phyloP scores from a whole-genome alignment of 2,113 vertebrate genomes.

The Bolborhynchus lineola region DNA sequence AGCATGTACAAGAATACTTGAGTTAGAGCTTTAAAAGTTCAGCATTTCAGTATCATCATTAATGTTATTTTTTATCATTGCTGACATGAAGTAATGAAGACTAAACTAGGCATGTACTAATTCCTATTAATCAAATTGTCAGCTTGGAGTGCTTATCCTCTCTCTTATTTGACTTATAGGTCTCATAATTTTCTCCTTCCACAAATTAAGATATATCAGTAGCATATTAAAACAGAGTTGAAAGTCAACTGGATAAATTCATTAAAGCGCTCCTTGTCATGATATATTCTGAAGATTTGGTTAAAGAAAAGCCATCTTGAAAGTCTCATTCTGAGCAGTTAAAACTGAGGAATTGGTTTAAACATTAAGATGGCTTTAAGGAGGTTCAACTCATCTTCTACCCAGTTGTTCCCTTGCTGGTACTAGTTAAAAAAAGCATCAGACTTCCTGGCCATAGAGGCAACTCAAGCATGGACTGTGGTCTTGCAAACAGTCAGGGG shows the following conservation, averaged over 20 bases:
- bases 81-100: constrained; percentile 56
- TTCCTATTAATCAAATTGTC: constrained; percentile 51
- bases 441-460: not conserved
- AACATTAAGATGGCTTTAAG: not conserved
- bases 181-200: constrained; percentile 25
- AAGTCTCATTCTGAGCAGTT: not conserved
- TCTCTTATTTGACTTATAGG: constrained; percentile 36
- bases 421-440: not conserved
- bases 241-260: constrained; percentile 23
- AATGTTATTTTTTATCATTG: constrained; percentile 25
- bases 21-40: not conserved
- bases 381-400: not conserved
- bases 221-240: not conserved
- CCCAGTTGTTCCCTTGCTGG: not conserved
- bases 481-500: not conserved
- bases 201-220: constrained; percentile 41
- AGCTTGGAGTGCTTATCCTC: constrained; percentile 7
- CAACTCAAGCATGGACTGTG: not conserved
- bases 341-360: not conserved
- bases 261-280: not conserved
- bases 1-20: not conserved
- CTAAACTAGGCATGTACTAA: not conserved
- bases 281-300: not conserved
- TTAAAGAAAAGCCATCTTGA: constrained; percentile 3
- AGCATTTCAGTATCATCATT: not conserved